Base-by-base conservation (phyloP, 2,797 vertebrate genomes). In the Syncerus caffer region DNA sequence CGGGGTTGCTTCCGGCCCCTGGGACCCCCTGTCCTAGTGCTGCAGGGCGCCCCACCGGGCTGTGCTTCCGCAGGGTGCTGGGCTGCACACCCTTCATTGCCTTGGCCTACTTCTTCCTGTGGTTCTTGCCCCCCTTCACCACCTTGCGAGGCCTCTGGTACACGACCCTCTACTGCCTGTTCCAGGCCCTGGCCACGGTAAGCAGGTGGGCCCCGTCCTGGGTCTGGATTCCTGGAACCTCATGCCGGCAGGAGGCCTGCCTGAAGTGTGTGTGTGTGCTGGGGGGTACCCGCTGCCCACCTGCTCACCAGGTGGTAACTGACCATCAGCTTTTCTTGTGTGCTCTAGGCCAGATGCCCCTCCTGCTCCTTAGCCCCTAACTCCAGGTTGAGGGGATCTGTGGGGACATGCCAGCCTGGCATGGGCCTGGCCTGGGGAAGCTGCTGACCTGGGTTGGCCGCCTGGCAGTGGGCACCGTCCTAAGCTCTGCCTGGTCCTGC, bases 171-270 rank as follows among this genome's bases (percentile, higher is more conserved):
- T 99, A 99, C 98, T 99, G 99, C 98, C 99, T 99, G 97, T 99
- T 99, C 99, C 99, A 99, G 98, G 99, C 99, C 34, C 99, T 99
- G 96, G 99, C 99, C 98, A 99, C 99, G 51, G 99, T 99, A 98
- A 99, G 99, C 88, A 13, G 58, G 31, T 6, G 27, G 25, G 27
- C 21, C 17, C 7, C 67, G 34, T 23, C 12, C 51, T 14, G 21
- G 25, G n/a, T 71, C 21, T 8, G 17, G 34, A 3, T 79, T 96
- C 58, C 96, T 42, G 64, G 55, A 90, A 47, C 16, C 15, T 29
- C 60, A 10, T 9, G 58, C 34, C 15, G 19, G 71, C 62, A 1
- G 1, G 31, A 27, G 76, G 64, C 45, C 47, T 50, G 23, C n/a
- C 9, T 12, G 42, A 57, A 53, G 14, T 51, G 3, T 42, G 7